phyloP scores from a whole-genome alignment of 1,140 invertebrate species.

The Leptopilina boulardi region DNA sequence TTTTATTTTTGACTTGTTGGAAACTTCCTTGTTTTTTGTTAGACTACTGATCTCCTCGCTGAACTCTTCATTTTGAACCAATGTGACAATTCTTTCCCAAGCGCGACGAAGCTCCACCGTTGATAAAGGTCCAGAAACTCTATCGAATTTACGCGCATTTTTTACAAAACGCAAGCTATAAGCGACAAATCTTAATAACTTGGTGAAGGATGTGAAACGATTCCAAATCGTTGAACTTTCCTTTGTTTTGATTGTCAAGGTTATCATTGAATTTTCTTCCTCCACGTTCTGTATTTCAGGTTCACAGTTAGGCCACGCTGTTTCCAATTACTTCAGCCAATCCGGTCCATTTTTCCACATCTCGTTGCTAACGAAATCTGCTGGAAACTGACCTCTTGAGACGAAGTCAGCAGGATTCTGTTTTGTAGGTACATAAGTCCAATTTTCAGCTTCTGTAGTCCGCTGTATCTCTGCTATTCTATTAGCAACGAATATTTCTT shows the following conservation, averaged over 20 bases:
- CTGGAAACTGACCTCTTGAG: background rate
- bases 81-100: background rate
- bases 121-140: background rate
- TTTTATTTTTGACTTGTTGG: background rate
- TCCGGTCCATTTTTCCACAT: background rate
- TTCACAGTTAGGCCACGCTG: background rate
- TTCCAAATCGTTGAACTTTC: background rate
- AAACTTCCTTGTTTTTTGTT: background rate
- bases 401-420: background rate
- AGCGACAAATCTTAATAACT: background rate
- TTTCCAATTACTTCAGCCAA: background rate
- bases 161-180: background rate
- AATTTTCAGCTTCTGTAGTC: background rate
- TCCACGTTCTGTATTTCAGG: background rate
- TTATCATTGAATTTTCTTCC: background rate
- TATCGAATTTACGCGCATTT: background rate
- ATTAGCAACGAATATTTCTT: background rate
- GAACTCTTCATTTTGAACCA: background rate
- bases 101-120: background rate
- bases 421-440: background rate
- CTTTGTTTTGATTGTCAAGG: background rate
- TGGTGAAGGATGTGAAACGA: background rate
- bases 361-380: background rate
- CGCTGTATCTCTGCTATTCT: background rate
- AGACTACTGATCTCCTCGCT: background rate